phyloP scores from a whole-genome alignment of 92 coral and sea anemone species.

The Muricea muricata region DNA sequence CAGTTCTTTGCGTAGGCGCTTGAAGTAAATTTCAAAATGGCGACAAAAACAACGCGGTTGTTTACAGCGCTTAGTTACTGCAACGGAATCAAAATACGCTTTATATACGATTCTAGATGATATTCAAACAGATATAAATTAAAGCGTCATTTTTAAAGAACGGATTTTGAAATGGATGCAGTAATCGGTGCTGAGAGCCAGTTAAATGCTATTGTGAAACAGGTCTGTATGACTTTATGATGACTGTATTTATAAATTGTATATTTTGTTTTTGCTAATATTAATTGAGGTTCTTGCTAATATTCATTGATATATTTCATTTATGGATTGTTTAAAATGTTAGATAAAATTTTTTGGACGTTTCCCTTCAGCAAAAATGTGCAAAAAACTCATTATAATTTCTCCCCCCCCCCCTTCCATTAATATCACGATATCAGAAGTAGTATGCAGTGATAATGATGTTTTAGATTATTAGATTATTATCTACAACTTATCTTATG shows the following conservation, averaged over 20 bases:
- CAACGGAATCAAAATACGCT: background rate
- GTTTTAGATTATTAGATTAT: no score
- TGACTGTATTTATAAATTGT: no score
- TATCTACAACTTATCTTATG: no score
- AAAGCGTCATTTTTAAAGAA: background rate
- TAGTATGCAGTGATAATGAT: no score
- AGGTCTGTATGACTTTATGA: slow-evolving; percentile 64
- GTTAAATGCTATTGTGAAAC: slow-evolving; percentile 77
- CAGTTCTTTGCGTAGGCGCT: background rate
- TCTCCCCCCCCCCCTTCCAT: no score
- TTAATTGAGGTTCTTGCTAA: no score
- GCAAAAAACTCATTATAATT: no score
- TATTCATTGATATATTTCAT: no score
- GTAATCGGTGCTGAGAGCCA: slow-evolving; percentile 81
- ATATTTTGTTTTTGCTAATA: background rate
- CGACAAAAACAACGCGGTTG: slow-evolving; percentile 27
- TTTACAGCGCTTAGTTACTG: slow-evolving; percentile 36
- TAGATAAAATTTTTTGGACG: no score
- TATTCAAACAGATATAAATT: background rate
- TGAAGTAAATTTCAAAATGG: slow-evolving; percentile 27
- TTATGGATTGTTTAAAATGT: no score
- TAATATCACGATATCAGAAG: no score
- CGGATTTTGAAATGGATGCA: slow-evolving; percentile 68
- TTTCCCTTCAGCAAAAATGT: no score
- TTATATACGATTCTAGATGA: background rate